Base-by-base conservation (phyloP, 2,113 vertebrate species). In the Rhizomys pruinosus region DNA sequence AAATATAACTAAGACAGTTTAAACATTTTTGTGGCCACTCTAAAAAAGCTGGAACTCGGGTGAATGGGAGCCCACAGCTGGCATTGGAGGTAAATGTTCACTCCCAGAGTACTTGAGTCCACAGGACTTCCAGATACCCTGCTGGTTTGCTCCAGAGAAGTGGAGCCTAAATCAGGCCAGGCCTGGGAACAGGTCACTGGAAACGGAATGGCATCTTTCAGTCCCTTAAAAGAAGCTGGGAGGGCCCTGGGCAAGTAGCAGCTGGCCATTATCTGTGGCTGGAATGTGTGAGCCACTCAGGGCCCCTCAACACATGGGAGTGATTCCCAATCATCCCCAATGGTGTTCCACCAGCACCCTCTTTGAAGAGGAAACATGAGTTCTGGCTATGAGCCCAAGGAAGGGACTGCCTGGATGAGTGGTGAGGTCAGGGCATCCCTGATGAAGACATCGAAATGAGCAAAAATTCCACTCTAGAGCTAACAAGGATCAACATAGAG, bases 121-220 rank as follows among this genome's bases (percentile, higher is more conserved):
- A 0, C 32, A 78, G 0, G 19, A 7, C 66, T 55, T 23, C 13
- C 42, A 17, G 1, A 19, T 76, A 23, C 93, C 27, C 68, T 16
- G 25, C 0, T 12, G 63, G 72, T 42, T 66, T 57, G 76, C 69
- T 37, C 44, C 1, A 19, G 1, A 9, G 3, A 73, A 4, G 0
- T 8, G 68, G 22, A 76, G 23, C 68, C 47, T 74, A 57, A 59
- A 29, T 44, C 15, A 68, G 37, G 80, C 32, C n/a, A 57, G 59
- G 42, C 68, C 27, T 68, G 27, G 76, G 13, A n/a, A 42, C 7
- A 22, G 42, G 47, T 42, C 44, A 29, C 57, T 23, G 69, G 52
- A 69, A 71, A 89, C 3, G 82, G 59, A 59, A 29, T 29, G 47
- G 1, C 20, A 61, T 80, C 55, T 73, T 59, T 63, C 13, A 4